Evolutionary conservation across 2,113 vertebrate species (phyloP), one percentile per base, ranked within the genome.

Genomic region (Scomber japonicus): DNA sequence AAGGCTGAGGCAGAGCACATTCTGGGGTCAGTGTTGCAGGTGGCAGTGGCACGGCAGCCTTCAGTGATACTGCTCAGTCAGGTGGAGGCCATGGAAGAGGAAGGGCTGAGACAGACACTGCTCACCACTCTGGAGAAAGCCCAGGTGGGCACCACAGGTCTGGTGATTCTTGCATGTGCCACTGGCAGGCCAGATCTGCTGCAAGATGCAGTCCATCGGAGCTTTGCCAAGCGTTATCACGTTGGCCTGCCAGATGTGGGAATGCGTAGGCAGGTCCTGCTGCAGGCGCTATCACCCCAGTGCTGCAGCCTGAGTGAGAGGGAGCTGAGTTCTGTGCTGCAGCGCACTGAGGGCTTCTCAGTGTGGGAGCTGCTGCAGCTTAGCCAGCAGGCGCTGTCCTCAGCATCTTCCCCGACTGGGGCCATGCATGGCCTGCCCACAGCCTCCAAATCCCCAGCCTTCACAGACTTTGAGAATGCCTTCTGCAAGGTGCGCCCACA

Each of bases 381-480:
- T 21, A 96, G 97, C 91, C 97, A 97, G 87, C 97, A 97, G 70
- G 97, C 95, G 0, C 95, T 95, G 66, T 94, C 95, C 31, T 92
- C 90, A 45, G 91, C 94, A 24, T 68, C 92, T 16, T 80, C 92
- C 61, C 81, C 94, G 45, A 3, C 78, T 16, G 89, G 83, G 60
- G 4, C 92, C 62, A 88, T 95, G 60, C 84, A 93, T 0, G 79
- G 93, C 51, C 92, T 96, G 71, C 76, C 96, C 0, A 87, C 94
- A 1, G 88, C 96, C 70, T 88, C 95, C 82, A 94, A 95, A 11
- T 92, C 96, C 13, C 81, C 94, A 9, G 92, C 96, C 82, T 97
- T 96, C 94, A 96, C 97, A 93, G 98, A 98, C 92, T 95, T 99
- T 35, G 98, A 99, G 94, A 96, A 95, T 3, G 96, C 97, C 10